Percentiles rank a stretch among this genome's conserved stretches.
Evolutionary conservation across 2,888 invertebrate species (phyloP).

Genomic region (Drosophila flavopinicola): DNA sequence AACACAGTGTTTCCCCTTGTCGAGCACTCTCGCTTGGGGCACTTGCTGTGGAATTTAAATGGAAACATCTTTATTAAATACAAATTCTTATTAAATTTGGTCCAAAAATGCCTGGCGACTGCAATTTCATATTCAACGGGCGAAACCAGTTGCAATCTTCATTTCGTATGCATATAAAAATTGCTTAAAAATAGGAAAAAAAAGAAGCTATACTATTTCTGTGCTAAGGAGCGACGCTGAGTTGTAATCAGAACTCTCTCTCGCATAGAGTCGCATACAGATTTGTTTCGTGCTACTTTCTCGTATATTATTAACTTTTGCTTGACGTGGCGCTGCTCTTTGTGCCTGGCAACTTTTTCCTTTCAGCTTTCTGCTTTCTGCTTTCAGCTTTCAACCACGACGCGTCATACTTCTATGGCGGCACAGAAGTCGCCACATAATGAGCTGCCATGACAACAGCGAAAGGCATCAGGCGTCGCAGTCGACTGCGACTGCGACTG

Average conservation of each 20-base stretch:
- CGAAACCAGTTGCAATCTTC: no score
- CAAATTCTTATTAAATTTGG: background rate
- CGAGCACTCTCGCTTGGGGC: background rate
- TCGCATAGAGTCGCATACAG: conserved; percentile 5
- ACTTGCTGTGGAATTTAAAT: background rate
- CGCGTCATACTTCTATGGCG: conserved; percentile 28
- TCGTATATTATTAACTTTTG: conserved; percentile 45
- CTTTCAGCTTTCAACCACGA: conserved; percentile 6
- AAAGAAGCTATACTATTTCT: no score
- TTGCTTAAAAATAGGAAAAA: conserved; percentile 6
- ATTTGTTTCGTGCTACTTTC: conserved; percentile 30
- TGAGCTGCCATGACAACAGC: conserved; percentile 66
- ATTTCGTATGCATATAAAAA: conserved; percentile 15
- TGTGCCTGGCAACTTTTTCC: conserved; percentile 32
- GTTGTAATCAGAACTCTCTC: conserved; percentile 13
- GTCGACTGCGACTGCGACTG: conserved; percentile 25
- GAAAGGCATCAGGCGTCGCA: conserved; percentile 48
- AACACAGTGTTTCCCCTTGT: no score
- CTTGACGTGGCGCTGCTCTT: conserved; percentile 28
- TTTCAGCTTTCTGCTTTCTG: background rate
- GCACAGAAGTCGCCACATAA: conserved; percentile 55
- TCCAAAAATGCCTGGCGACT: background rate
- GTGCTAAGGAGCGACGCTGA: background rate
- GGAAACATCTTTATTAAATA: background rate
- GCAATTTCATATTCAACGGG: background rate